Base-by-base conservation (phyloP, 1,140 invertebrate species). In the Temnothorax nylanderi region DNA sequence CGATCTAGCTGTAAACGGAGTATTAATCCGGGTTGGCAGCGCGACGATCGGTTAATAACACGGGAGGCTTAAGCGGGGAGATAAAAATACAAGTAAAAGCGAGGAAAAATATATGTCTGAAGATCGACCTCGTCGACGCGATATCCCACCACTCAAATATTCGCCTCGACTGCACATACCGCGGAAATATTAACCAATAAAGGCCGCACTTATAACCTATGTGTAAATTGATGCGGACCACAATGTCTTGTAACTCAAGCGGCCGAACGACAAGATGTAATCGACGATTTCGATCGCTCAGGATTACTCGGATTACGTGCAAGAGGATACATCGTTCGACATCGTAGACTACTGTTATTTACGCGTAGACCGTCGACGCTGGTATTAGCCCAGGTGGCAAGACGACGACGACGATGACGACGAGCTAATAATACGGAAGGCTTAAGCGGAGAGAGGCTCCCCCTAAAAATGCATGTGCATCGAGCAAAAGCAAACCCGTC, bases 391-490 rank as follows among this genome's bases (percentile, higher is more conserved):
- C 41, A 75, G 56, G n/a, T 62, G 56, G 56, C 13, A 60, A 32
- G 62, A 80, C 11, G 75, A 62, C 34, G 58, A 60, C 11, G 26
- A 62, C 34, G 58, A 60, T 6, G 64, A 74, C 54, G 21, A 72
- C 54, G 67, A 84, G 69, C 41, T 74, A 84, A 75, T 75, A 75
- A 84, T 84, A 84, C 69, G 69, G 54, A 75, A 74, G 32, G 26
- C 37, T 81, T 75, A 75, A 84, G 49, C 54, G 69, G 26, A 74
- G 69, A 84, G 54, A 49, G 11, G 41, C 56, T 62, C 32, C 32
- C n/a, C 56, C 54, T 75, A 62, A 84, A 84, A 84, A 75, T 75
- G 58, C 56, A 82, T 47, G 21, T 26, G n/a, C 80, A 84, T 84
- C 56, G 44, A 13, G 41, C 54, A 74, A 49, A 67, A 26, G 26